A percentile compares a stretch with the other conserved stretches of the same genome.
These are phyloP conservation scores for Entomobrya proxima DNA, from an alignment of 2,888 invertebrate species.

Conservation along the genomic window DNA sequence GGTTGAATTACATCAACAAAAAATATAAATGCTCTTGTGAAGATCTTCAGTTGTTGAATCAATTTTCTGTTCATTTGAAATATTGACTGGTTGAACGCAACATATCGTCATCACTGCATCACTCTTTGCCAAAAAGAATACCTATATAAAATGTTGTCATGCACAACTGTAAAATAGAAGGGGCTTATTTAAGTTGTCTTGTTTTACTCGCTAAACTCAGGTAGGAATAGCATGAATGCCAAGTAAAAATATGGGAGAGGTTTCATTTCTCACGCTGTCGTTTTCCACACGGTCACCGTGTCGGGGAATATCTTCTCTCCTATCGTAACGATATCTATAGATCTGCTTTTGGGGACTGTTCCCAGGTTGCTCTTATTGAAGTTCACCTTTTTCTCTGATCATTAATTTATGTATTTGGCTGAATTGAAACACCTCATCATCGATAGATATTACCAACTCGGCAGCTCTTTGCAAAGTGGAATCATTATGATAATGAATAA, in stretches of 20 bases:
- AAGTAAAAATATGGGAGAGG: constrained; percentile 48
- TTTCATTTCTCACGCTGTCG: constrained; percentile 63
- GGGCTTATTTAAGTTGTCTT: too few species aligned
- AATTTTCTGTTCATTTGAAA: constrained; percentile 45
- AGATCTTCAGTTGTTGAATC: constrained; percentile 57
- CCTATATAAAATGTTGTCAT: too few species aligned
- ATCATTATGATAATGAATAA: constrained; percentile 38
- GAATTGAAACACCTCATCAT: constrained; percentile 18
- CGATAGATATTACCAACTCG: background rate
- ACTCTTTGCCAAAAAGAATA: too few species aligned
- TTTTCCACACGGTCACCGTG: background rate
- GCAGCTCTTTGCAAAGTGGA: constrained; percentile 21
- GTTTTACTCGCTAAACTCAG: background rate
- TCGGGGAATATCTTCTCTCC: too few species aligned
- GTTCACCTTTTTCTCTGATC: constrained; percentile 10
- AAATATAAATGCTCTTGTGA: constrained; percentile 49
- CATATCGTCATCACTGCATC: background rate
- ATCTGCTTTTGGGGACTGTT: background rate
- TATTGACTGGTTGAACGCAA: constrained; percentile 29
- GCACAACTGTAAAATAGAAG: too few species aligned
- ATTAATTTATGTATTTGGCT: constrained; percentile 18
- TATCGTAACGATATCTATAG: constrained; percentile 4
- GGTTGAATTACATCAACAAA: constrained; percentile 20
- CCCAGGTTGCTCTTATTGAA: background rate
- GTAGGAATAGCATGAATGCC: background rate